These are phyloP conservation scores for Cirrhinus molitorella DNA, from an alignment of 2,797 vertebrate species.

Conservation along the genomic window DNA sequence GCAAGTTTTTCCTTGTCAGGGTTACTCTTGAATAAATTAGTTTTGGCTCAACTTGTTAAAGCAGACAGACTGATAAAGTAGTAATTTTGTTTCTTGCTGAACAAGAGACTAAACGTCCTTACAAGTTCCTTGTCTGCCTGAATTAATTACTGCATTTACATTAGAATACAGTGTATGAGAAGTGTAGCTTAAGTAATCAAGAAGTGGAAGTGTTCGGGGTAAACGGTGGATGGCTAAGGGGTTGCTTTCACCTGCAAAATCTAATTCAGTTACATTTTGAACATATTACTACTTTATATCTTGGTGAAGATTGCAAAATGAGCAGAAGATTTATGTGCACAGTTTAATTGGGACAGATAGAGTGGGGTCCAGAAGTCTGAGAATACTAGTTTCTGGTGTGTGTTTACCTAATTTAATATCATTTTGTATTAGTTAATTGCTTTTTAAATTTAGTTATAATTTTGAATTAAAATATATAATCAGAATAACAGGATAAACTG, in stretches of 20 bases:
- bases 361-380: background rate
- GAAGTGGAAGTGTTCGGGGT: constrained; percentile 20
- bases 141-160: constrained; percentile 76
- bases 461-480: background rate
- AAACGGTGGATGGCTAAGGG: constrained; percentile 13
- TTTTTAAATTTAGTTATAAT: background rate
- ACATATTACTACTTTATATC: background rate
- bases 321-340: background rate
- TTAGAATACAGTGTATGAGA: constrained; percentile 49
- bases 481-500: background rate
- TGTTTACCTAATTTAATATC: background rate
- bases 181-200: constrained; percentile 26
- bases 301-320: background rate
- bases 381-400: background rate
- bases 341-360: background rate
- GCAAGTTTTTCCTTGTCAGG: constrained; percentile 13
- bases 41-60: constrained; percentile 32
- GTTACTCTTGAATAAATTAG: constrained; percentile 32
- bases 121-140: constrained; percentile 70
- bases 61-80: constrained; percentile 9
- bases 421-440: too few relatives aligned
- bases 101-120: constrained; percentile 77
- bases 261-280: constrained; percentile 9
- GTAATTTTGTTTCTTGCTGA: constrained; percentile 65
- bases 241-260: constrained; percentile 7